Base-by-base conservation (phyloP, 2,888 invertebrate species). In the Caenorhabditis sp. region DNA sequence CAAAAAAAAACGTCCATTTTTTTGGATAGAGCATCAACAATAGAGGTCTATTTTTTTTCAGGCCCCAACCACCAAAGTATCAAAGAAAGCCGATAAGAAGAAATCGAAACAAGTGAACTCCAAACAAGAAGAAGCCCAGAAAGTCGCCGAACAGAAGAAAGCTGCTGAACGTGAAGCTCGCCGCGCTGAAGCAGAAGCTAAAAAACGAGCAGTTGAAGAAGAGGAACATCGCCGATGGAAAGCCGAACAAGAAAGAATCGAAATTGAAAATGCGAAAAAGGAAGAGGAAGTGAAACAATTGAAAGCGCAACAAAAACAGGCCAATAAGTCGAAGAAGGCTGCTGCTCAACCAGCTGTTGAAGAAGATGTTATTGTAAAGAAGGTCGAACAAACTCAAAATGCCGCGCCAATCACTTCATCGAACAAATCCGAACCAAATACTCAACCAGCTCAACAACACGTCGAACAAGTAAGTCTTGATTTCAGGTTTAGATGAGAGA, bases 121-220 rank as follows among this genome's bases (percentile, higher is more conserved):
- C 20, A 64, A 71, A 58, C 63, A 62, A 38, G 65, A 73, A 36
- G 70, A 67, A 56, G 67, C 70, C 21, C 56, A 69, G 57, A 66
- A 66, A 59, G 31, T 68, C 27, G 14, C 17, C 43, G 50, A 60
- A 31, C 56, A 36, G 62, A 60, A 70, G 54, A 69, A 66, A 60
- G 66, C 67, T 31, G 78, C 73, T 17, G 71, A 76, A 43, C 43
- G 43, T 56, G 68, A 67, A 65, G 76, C 70, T 23, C 58, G 60
- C 31, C 68, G 68, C 54, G 71, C 31, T 50, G 54, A 57, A n/a
- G 62, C 64, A 56, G 70, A 75, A n/a, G 75, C 75, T 8, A 66
- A 75, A 62, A 75, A 75, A 49, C 67, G 67, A 36, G 70, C 70
- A 43, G 75, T 64, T n/a, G 65, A 71, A 49, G 71, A 76, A 62